Base-by-base conservation (phyloP, 2,797 vertebrate genomes). In the Catharus ustulatus region DNA sequence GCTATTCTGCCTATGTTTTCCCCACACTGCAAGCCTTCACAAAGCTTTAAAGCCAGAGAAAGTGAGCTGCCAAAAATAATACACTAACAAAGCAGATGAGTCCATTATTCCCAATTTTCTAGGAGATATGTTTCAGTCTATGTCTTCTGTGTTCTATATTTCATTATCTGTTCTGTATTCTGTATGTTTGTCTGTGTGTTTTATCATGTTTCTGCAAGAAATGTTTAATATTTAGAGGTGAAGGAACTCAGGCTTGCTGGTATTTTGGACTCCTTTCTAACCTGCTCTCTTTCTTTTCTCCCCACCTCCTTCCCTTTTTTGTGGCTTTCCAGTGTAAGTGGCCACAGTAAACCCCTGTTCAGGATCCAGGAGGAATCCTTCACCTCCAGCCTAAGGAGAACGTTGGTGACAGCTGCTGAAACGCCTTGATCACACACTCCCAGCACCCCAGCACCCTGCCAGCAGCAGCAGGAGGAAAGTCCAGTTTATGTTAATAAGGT, bases 401-500 rank as follows among this genome's bases (percentile, higher is more conserved):
- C 10, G 6, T 71, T 10, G 1, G 43, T 1, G 4, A 90, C 71
- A 90, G 78, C 64, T 0, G 0, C 75, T 0, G 3, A 87, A 89
- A 71, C 0, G 4, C 79, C n/a, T 26, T 93, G 91, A 94, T 94
- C 95, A 87, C 67, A 74, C 17, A 0, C 57, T 95, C 72, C 80
- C 59, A 93, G 45, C 79, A 54, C 52, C 45, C 74, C 93, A 40
- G 40, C 40, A 40, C 49, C 45, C 77, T 94, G 87, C 79, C 87
- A 94, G 87, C 62, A 66, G 87, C 62, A 66, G 58, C 14, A 14
- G 77, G 73, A 93, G 87, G 63, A 94, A 94, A 93, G 83, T 90
- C 77, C 61, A 91, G 71, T 90, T 94, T 84, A 84, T 77, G 71
- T 91, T 94, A 93, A 93, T 94, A 93, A 90, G 48, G 49, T 91